Base-by-base conservation (phyloP, 2,888 invertebrate genomes). In the Lasioglossum zephyrum region DNA sequence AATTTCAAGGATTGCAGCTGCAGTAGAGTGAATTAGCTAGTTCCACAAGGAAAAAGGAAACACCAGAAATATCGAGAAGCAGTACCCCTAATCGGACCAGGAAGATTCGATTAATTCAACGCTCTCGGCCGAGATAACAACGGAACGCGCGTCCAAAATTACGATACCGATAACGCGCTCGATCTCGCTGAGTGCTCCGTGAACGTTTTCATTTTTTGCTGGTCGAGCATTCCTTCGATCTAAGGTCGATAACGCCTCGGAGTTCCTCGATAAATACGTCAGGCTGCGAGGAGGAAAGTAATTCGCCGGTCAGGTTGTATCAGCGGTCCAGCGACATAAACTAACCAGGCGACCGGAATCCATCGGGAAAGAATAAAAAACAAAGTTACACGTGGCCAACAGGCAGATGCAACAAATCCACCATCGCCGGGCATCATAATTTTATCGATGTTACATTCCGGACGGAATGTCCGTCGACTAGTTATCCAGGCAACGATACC, bases 401-500 rank as follows among this genome's bases (percentile, higher is more conserved):
- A 44, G 72, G 44, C 66, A 76, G 80, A 75, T 57, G 81, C 78
- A 73, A 77, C 44, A 57, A 76, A 63, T n/a, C 74, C 63, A 47
- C 53, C 75, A 47, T 26, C 72, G 49, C 36, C 60, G 73, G 44
- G 44, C 47, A 73, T 76, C 75, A 83, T 81, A 81, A 86, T 89
- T 90, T 91, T 88, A 91, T 92, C 92, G 88, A 84, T 79, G 81
- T 86, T 84, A 84, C 91, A 91, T 93, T 92, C 91, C 90, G 89
- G 81, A 92, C 86, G 91, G 93, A 94, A 93, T 93, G 92, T 91
- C 90, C 91, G 88, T 91, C 89, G 88, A 90, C 92, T 88, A 91
- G 91, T 90, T 92, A 91, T 90, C 92, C 90, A 88, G 89, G 81
- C 89, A 85, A 63, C 85, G 90, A 91, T 91, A 88, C 88, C 91